These are phyloP conservation scores for Dipodomys merriami DNA, from an alignment of 2,113 vertebrate genomes.

Conservation along the genomic window DNA sequence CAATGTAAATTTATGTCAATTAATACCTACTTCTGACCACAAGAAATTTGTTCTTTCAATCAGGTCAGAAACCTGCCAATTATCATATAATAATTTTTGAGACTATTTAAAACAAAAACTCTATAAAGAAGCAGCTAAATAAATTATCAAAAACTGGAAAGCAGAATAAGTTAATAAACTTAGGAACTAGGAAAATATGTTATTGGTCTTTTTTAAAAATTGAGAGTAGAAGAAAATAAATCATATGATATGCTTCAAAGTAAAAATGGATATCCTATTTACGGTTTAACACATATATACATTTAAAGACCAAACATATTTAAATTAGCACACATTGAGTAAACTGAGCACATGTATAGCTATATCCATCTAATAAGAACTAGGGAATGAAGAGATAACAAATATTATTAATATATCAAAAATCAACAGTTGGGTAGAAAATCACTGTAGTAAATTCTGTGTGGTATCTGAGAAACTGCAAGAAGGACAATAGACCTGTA, in stretches of 20 bases:
- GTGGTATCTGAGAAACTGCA: neutral
- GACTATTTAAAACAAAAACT: conserved; percentile 56
- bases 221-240: conserved; percentile 39
- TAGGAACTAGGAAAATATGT: conserved; percentile 24
- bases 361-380: conserved; percentile 20
- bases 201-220: neutral
- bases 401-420: conserved; percentile 45
- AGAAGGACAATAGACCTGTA: neutral
- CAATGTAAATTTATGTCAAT: conserved; percentile 26
- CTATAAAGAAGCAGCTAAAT: conserved; percentile 62
- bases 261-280: conserved; percentile 37
- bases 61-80: conserved; percentile 30
- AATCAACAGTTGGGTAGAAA: conserved; percentile 1
- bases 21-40: conserved; percentile 48
- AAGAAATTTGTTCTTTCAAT: conserved; percentile 52
- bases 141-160: conserved; percentile 43
- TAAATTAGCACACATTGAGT: conserved; percentile 38
- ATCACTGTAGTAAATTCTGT: conserved; percentile 31
- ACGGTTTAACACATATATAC: conserved; percentile 30
- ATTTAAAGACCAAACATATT: conserved; percentile 49
- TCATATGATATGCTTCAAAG: conserved; percentile 31
- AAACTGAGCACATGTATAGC: neutral
- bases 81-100: conserved; percentile 66
- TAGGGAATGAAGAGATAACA: neutral
- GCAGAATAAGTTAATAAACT: conserved; percentile 38